These are phyloP conservation scores for Portunus trituberculatus DNA, from an alignment of 1,140 invertebrate species.

Conservation along the genomic window DNA sequence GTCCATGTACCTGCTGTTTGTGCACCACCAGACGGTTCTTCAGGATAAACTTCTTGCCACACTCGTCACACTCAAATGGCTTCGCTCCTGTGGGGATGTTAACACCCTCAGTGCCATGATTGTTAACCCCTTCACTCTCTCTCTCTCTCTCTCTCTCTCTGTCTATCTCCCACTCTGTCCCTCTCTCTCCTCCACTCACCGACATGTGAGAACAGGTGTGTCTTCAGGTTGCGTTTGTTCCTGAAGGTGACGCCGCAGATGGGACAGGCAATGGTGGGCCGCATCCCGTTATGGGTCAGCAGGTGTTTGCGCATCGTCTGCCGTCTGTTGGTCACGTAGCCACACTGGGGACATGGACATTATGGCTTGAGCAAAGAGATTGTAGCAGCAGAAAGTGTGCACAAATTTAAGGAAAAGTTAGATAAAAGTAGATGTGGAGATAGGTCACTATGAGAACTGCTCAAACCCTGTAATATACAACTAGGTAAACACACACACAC, in stretches of 20 bases:
- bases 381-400: too few species aligned
- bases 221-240: slow-evolving; percentile 48
- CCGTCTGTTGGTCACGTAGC: slow-evolving; percentile 52
- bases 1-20: slow-evolving; percentile 62
- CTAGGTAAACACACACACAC: not conserved
- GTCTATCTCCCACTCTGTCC: not conserved
- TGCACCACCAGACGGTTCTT: slow-evolving; percentile 56
- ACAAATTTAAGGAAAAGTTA: too few species aligned
- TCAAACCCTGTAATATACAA: too few species aligned
- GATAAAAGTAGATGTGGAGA: too few species aligned
- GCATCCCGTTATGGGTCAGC: slow-evolving; percentile 46
- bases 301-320: slow-evolving; percentile 57
- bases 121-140: too few species aligned
- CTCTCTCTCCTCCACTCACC: slow-evolving; percentile 23
- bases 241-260: slow-evolving; percentile 65
- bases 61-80: slow-evolving; percentile 64
- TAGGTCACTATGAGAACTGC: too few species aligned
- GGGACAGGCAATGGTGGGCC: slow-evolving; percentile 63
- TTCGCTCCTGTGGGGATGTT: slow-evolving; percentile 50
- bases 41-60: slow-evolving; percentile 66
- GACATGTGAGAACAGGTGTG: slow-evolving; percentile 62
- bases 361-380: too few species aligned
- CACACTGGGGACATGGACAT: slow-evolving; percentile 61
- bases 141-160: not conserved
- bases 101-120: too few species aligned